phyloP scores from a whole-genome alignment of 2,888 invertebrate species.

The Calliopum simillimum region DNA sequence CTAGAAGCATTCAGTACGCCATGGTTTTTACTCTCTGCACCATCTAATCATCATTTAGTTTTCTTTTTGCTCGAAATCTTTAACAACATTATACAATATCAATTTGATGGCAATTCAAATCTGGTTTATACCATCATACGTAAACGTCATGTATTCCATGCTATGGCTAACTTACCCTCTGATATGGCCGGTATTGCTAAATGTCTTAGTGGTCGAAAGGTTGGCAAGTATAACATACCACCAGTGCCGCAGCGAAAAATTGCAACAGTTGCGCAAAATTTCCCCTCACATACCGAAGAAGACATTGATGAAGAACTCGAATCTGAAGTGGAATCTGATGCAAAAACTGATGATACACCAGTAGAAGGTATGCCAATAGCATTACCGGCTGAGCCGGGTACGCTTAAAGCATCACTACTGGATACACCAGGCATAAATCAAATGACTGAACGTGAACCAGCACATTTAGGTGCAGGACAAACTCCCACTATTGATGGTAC shows the following conservation, averaged over 20 bases:
- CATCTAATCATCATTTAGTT: constrained; percentile 97
- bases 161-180: constrained; percentile 95
- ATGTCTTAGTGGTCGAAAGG: constrained; percentile 68
- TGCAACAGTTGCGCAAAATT: constrained; percentile 50
- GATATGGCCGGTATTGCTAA: constrained; percentile 86
- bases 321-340: constrained; percentile 55
- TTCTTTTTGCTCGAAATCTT: constrained; percentile 99
- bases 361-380: constrained; percentile 90
- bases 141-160: constrained; percentile 98
- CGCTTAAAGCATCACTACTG: constrained; percentile 88
- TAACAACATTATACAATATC: constrained; percentile 99
- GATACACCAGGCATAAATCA: constrained; percentile 89
- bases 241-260: constrained; percentile 65
- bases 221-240: constrained; percentile 63
- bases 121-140: constrained; percentile 98
- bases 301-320: constrained; percentile 53
- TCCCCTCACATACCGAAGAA: constrained; percentile 50
- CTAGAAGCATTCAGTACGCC: constrained; percentile 98
- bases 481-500: constrained; percentile 50
- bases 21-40: constrained; percentile 97
- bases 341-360: constrained; percentile 53
- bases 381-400: constrained; percentile 90
- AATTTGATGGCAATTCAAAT: constrained; percentile 99
- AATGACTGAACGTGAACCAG: constrained; percentile 95
- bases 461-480: constrained; percentile 74